Percentiles rank a stretch among this genome's conserved stretches.
phyloP scores from a whole-genome alignment of 1,140 invertebrate species.

The Lysiphlebus fabarum region DNA sequence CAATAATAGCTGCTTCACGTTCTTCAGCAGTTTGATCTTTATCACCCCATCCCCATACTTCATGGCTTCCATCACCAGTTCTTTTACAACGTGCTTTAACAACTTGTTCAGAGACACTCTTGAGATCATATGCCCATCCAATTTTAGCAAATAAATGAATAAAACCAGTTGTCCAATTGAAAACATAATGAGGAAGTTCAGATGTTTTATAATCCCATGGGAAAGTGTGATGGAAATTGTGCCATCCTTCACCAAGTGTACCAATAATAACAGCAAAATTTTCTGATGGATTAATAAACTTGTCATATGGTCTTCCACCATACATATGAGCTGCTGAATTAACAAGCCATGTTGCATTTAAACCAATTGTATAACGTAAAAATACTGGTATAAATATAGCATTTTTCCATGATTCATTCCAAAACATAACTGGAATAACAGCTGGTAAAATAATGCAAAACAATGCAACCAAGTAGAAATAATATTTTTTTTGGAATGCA shows the following conservation, averaged over 20 bases:
- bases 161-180: conserved; percentile 62
- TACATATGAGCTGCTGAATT: conserved; percentile 78
- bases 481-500: conserved; percentile 52
- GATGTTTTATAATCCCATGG: conserved; percentile 77
- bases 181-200: conserved; percentile 57
- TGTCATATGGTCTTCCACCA: conserved; percentile 71
- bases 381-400: conserved; percentile 59
- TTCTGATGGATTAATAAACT: conserved; percentile 61
- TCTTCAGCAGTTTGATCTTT: conserved; percentile 71
- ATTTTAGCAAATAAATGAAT: conserved; percentile 68
- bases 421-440: conserved; percentile 67
- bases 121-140: conserved; percentile 81
- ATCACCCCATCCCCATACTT: conserved; percentile 81
- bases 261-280: conserved; percentile 32
- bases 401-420: conserved; percentile 57
- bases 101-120: conserved; percentile 59
- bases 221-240: conserved; percentile 89
- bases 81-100: conserved; percentile 56
- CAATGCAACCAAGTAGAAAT: no score
- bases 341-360: conserved; percentile 76
- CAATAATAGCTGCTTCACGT: conserved; percentile 61
- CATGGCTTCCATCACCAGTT: conserved; percentile 59
- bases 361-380: conserved; percentile 61
- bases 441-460: conserved; percentile 75
- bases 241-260: conserved; percentile 62